Evolutionary conservation across 2,888 invertebrate species (phyloP).

Genomic region (Leptinotarsa juncta): DNA sequence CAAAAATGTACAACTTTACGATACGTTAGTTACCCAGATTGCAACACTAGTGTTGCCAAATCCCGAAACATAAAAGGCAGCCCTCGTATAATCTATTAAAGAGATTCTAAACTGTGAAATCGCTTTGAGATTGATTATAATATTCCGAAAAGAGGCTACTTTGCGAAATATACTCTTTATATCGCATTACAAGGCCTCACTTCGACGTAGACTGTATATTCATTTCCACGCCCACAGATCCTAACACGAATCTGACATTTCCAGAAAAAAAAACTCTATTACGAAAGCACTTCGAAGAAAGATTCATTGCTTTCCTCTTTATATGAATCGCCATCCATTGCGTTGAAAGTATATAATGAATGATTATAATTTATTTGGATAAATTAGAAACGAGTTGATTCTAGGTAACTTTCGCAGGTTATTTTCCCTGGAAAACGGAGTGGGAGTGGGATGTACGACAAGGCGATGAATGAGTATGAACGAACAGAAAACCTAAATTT

Average conservation of each 20-base stretch:
- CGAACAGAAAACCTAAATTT: not conserved
- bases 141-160: not conserved
- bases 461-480: slow-evolving; percentile 10
- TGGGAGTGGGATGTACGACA: not conserved
- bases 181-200: not conserved
- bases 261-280: slow-evolving; percentile 1
- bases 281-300: not conserved
- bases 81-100: too few relatives aligned
- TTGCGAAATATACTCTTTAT: not conserved
- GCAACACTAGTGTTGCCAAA: too few relatives aligned
- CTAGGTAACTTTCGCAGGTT: slow-evolving; percentile 10
- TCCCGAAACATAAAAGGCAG: too few relatives aligned
- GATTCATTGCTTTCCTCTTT: slow-evolving; percentile 11
- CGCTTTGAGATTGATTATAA: not conserved
- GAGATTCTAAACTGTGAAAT: too few relatives aligned
- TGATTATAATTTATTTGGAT: not conserved
- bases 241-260: slow-evolving; percentile 25
- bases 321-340: not conserved
- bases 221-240: slow-evolving; percentile 17
- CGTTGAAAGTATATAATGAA: slow-evolving; percentile 6
- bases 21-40: too few relatives aligned
- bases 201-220: slow-evolving; percentile 2
- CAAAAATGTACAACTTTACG: too few relatives aligned
- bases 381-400: not conserved
- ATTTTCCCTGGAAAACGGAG: slow-evolving; percentile 2